These are phyloP conservation scores for Molossus alvarezi DNA, from an alignment of 2,797 vertebrate species.

Conservation along the genomic window DNA sequence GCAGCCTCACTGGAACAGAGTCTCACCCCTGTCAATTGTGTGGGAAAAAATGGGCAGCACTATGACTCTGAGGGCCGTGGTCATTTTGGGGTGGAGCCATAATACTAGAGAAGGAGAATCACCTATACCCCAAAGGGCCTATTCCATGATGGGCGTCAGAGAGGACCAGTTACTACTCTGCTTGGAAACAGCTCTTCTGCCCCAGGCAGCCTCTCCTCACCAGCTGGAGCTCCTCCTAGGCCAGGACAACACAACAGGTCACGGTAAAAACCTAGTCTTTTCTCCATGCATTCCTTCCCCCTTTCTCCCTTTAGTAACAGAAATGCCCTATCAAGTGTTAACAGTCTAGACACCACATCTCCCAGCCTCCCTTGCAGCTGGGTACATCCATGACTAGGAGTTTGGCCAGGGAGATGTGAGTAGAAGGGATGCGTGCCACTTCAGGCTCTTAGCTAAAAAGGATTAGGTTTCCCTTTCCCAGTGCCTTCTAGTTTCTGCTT, in stretches of 20 bases:
- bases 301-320: conserved; percentile 17
- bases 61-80: not conserved
- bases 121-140: not conserved
- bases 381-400: not conserved
- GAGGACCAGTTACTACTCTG: not conserved
- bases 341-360: not conserved
- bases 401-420: not conserved
- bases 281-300: not conserved
- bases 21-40: not conserved
- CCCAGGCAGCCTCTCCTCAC: not conserved
- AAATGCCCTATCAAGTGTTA: not conserved
- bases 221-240: not conserved
- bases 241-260: not conserved
- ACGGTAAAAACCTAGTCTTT: not conserved
- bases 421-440: not conserved
- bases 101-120: not conserved
- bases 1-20: not conserved
- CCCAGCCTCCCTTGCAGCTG: not conserved
- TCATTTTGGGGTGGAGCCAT: not conserved
- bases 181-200: not conserved
- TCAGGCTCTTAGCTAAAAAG: not conserved
- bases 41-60: not conserved
- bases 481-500: not conserved
- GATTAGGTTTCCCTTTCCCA: not conserved
- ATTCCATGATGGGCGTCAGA: not conserved